A percentile compares a stretch with the other conserved stretches of the same genome.
These are phyloP conservation scores for Protobothrops flavoviridis DNA, from an alignment of 2,113 vertebrate species.

Conservation along the genomic window DNA sequence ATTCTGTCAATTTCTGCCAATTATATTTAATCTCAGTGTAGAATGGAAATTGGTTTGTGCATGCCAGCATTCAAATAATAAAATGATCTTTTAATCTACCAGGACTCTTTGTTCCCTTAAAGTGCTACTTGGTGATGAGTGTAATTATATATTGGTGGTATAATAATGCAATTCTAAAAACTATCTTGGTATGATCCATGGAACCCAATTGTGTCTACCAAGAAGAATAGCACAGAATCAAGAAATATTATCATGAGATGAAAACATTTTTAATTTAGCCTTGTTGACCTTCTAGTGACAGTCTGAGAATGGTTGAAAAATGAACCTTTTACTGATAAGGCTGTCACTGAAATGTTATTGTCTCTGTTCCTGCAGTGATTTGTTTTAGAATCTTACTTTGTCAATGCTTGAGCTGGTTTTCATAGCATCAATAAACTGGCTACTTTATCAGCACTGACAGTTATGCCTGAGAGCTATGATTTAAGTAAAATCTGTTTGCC, in stretches of 20 bases:
- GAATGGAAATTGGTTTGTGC: not conserved
- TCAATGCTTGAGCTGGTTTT: slow-evolving; percentile 34
- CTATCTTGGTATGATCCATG: slow-evolving; percentile 29
- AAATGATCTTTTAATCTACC: not conserved
- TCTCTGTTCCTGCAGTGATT: slow-evolving; percentile 23
- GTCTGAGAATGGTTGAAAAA: slow-evolving; percentile 45
- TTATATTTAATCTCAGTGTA: not conserved
- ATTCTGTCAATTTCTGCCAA: not conserved
- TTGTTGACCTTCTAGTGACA: slow-evolving; percentile 25
- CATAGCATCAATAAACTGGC: slow-evolving; percentile 34
- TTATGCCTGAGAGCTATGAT: slow-evolving; percentile 14
- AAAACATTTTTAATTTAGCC: slow-evolving; percentile 39
- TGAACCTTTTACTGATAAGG: slow-evolving; percentile 31
- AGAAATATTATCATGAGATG: slow-evolving; percentile 1
- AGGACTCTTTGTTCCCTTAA: not conserved
- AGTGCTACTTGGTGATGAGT: not conserved
- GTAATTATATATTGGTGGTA: slow-evolving; percentile 1
- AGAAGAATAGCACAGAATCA: not conserved
- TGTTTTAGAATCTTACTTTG: slow-evolving; percentile 38
- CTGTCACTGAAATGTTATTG: slow-evolving; percentile 43
- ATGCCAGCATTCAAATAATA: not conserved
- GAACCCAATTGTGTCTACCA: not conserved
- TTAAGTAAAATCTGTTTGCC: slow-evolving; percentile 27
- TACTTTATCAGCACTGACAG: slow-evolving; percentile 39
- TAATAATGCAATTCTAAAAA: slow-evolving; percentile 18